Base-by-base conservation (phyloP, 2,113 vertebrate species). In the Coreoperca whiteheadi region DNA sequence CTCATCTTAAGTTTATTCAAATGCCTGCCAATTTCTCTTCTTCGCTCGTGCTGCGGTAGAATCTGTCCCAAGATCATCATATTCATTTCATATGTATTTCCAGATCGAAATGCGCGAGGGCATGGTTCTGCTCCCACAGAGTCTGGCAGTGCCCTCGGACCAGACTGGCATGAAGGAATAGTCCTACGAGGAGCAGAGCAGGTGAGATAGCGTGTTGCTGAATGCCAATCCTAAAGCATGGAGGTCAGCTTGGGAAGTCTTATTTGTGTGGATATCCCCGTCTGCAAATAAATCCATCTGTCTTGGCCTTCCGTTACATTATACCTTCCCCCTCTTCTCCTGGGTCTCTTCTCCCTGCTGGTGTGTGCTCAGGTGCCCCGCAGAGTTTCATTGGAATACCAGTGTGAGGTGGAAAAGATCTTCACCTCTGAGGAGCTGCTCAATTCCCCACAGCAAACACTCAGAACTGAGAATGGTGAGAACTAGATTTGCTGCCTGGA, bases 121-220 rank as follows among this genome's bases (percentile, higher is more conserved):
- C 71, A 41, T 34, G 32, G 51, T n/a, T 1, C 30, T 73, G 81
- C 61, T 83, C 37, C 79, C 11, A 82, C 87, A 53, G 87, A 91
- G 74, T 30, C 94, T 30, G 98, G 98, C 72, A 99, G 97, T 79
- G 98, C 98, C 14, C 93, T 99, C 20, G 98, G 98, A 16, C 98
- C 98, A 0, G 98, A 99, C 14, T 99, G 98, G 98, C 98, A 99
- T 0, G 96, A 96, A 79, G 97, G 96, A 28, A 93, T 99, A 53
- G 79, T 80, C 81, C 95, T 99, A 1, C 95, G 91, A 95, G 98
- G 98, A 87, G 88, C 95, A 72, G 92, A 96, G 90, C 84, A 97
- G 96, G 97, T 99, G 64, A 85, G 82, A 53, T 53, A 0, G 8
- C 28, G 2, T 28, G n/a, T 63, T 54, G 32, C 18, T 21, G 46